Base-by-base conservation (phyloP, 1,140 invertebrate species). In the Lucilia sericata region DNA sequence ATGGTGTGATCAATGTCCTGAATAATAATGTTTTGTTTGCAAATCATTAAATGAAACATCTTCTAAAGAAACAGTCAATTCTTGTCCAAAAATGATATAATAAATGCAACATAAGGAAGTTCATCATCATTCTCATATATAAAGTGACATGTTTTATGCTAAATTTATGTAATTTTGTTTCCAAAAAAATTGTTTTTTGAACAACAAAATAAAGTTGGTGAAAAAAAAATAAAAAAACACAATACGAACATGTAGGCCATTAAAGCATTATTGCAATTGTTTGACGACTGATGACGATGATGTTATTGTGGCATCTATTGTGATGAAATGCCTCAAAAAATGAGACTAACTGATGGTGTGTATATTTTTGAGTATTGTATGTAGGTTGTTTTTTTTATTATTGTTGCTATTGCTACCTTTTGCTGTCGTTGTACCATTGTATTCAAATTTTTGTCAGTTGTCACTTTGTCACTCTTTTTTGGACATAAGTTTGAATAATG, bases 371-470 rank as follows among this genome's bases (percentile, higher is more conserved):
- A 7, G 51, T 7, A 60, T 42, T 42, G 42, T 42, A 60, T 60
- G 17, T 60, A 60, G 55, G 55, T n/a, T 60, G 25, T 30, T n/a
- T 17, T n/a, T 74, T n/a, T 21, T 70, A n/a, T 83, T 74, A n/a
- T 13, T 83, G 74, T 47, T 84, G 75, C 36, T 84, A 25, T n/a
- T 78, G 49, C 30, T 80, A 70, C 49, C 76, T 51, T 75, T 76
- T 75, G 74, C 25, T 30, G 49, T 51, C 75, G 49, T 83, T 78
- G 74, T 78, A 65, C 83, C 83, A 84, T 84, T 84, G 83, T 84
- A 84, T 84, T 84, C 83, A 84, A 84, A 84, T 84, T 84, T 84
- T 84, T 84, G 83, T 84, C 75, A 84, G 83, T 84, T 84, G 83
- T 84, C 83, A 84, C 75, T 84, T 84, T 84, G 83, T 84, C 83